Base-by-base conservation (phyloP, 2,797 vertebrate species). In the Tragelaphus eurycerus region DNA sequence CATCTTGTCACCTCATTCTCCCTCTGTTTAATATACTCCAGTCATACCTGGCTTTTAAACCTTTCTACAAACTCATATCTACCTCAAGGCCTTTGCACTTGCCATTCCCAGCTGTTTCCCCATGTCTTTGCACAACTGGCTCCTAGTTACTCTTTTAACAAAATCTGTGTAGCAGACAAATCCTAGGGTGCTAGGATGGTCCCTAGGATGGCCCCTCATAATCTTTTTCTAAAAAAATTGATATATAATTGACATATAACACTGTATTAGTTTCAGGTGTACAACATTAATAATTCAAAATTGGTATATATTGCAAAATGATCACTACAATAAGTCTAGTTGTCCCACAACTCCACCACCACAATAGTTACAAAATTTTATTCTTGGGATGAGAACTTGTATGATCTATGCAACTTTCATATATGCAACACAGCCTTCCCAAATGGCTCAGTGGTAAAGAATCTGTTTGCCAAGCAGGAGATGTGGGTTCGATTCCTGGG, bases 401-500 rank as follows among this genome's bases (percentile, higher is more conserved):
- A n/a, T 15, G 64, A 27, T 43, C 19, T 43, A 60, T 6, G 27
- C n/a, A 19, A 52, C 54, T 43, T 74, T n/a, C 3, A 3, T 60
- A 52, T 15, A 27, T 27, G 48, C 11, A 27, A 3, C 8, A 16
- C 5, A 25, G 64, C 1, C 64, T 71, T 71, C 64, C 19, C 64
- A 71, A 2, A 71, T 23, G n/a, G n/a, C n/a, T 71, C 64, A 38
- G n/a, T 38, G 19, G n/a, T 71, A 38, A 71, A 71, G 64, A 34
- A 71, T 38, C 10, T 34, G n/a, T 34, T 19, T 71, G n/a, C 2
- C 64, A 34, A 71, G n/a, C n/a, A 38, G n/a, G n/a, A 67, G 64
- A 67, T 2, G 19, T 2, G 11, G 2, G n/a, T 21, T 38, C 0
- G 17, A 21, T 71, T 71, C 64, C 19, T 34, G 17, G n/a, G 64